phyloP scores from a whole-genome alignment of 2,113 vertebrate species.

The Hypocryptadius cinnamomeus region DNA sequence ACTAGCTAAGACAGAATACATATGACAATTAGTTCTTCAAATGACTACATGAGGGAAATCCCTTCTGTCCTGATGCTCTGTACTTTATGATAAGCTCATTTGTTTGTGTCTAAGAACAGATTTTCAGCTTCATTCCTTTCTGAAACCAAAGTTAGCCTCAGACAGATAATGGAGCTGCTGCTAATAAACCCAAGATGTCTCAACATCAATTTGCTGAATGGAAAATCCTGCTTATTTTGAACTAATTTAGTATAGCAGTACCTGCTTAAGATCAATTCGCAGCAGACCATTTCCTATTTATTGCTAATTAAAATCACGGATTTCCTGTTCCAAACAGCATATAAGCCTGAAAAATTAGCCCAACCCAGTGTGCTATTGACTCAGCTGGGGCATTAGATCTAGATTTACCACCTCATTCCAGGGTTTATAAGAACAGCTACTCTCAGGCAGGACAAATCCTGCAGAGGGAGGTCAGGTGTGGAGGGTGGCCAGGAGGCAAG shows the following conservation, averaged over 20 bases:
- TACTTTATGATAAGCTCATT: not conserved
- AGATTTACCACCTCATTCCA: not conserved
- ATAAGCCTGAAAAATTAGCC: conserved; percentile 15
- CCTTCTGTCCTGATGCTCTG: not conserved
- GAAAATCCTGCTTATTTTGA: conserved; percentile 51
- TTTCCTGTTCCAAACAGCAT: conserved; percentile 62
- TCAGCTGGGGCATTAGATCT: not conserved
- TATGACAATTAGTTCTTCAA: not conserved
- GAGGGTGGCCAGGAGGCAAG: not conserved
- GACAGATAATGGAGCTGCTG: not conserved
- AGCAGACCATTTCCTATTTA: conserved; percentile 61
- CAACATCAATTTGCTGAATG: conserved; percentile 9
- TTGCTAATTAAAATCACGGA: conserved; percentile 56
- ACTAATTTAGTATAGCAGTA: conserved; percentile 52
- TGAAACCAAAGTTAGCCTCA: not conserved
- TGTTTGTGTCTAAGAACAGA: not conserved
- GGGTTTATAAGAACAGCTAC: not conserved
- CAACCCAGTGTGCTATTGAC: not conserved
- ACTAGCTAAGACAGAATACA: not conserved
- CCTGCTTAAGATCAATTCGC: conserved; percentile 54
- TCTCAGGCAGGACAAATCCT: not conserved
- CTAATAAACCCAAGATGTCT: conserved; percentile 27
- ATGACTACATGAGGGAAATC: not conserved
- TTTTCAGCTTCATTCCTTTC: not conserved
- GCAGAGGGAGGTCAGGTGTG: not conserved